Conservation (phyloP, 2,113 vertebrate genomes). For the Passer montanus region DNA sequence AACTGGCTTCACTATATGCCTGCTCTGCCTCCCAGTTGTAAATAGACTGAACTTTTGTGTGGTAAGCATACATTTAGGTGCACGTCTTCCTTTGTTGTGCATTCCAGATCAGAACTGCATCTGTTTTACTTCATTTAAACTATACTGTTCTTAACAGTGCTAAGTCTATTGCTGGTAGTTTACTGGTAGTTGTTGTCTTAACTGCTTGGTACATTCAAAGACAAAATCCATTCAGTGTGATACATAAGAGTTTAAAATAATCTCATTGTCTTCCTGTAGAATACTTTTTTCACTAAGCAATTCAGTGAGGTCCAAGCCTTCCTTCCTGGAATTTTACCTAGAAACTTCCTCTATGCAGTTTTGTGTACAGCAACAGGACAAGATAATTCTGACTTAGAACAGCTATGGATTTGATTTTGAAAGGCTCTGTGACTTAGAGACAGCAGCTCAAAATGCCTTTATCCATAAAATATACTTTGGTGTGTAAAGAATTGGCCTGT, state of each 20-base stretch:
- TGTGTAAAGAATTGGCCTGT: neutral
- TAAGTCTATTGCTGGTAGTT: neutral
- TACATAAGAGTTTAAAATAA: neutral
- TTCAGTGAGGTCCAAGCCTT: neutral
- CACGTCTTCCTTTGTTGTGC: neutral
- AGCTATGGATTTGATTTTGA: neutral
- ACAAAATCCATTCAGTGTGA: neutral
- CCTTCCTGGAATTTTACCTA: neutral
- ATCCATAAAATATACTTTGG: neutral
- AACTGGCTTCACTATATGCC: neutral
- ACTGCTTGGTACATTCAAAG: neutral
- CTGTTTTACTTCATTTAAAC: neutral
- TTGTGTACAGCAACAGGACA: neutral
- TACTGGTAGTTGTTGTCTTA: neutral
- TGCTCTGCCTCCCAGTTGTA: neutral
- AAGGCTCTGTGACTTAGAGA: neutral
- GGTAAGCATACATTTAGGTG: neutral
- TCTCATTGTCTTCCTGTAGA: neutral
- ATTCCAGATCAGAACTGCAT: neutral
- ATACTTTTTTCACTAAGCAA: neutral
- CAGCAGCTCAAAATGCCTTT: neutral
- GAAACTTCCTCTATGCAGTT: neutral
- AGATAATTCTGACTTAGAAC: neutral
- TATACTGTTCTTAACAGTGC: neutral
- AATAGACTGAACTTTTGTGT: neutral